Conservation (phyloP, 1,140 invertebrate species). For the Delia radicum region DNA sequence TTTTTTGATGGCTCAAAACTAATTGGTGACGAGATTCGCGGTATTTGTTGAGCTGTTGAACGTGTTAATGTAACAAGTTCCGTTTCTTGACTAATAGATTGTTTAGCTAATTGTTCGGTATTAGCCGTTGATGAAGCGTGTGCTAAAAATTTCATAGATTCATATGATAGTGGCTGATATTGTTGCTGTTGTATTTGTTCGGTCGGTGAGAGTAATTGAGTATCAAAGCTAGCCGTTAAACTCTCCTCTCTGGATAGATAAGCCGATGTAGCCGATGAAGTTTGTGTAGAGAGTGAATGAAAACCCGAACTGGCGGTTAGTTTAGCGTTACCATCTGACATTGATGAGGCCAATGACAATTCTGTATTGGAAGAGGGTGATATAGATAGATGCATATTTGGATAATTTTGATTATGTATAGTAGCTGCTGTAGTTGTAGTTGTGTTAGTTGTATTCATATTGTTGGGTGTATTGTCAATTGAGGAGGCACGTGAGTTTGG, state of each 20-base stretch:
- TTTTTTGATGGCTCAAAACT: neutral
- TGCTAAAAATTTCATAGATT: neutral
- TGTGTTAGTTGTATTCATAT: neutral
- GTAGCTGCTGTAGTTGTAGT: neutral
- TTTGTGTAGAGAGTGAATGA: constrained; percentile 26
- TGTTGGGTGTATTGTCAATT: neutral
- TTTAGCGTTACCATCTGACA: constrained; percentile 6
- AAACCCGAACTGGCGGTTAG: constrained; percentile 20
- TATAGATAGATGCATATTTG: constrained; percentile 8
- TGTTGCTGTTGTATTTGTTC: neutral
- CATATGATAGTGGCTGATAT: neutral
- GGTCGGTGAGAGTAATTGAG: neutral
- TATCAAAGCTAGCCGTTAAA: constrained; percentile 26
- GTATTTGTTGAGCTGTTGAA: constrained; percentile 4
- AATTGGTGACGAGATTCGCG: constrained; percentile 8
- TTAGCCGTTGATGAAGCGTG: constrained; percentile 1
- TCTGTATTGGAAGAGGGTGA: constrained; percentile 25
- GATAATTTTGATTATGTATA: neutral
- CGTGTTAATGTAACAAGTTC: constrained; percentile 3
- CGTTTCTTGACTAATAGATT: constrained; percentile 1
- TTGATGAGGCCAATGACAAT: neutral
- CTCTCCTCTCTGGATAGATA: constrained; percentile 29
- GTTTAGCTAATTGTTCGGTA: neutral
- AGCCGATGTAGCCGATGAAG: constrained; percentile 25
- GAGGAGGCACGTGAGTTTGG: constrained; percentile 4